phyloP scores from a whole-genome alignment of 2,888 invertebrate species.

The Eueremaeus valkanovi region DNA sequence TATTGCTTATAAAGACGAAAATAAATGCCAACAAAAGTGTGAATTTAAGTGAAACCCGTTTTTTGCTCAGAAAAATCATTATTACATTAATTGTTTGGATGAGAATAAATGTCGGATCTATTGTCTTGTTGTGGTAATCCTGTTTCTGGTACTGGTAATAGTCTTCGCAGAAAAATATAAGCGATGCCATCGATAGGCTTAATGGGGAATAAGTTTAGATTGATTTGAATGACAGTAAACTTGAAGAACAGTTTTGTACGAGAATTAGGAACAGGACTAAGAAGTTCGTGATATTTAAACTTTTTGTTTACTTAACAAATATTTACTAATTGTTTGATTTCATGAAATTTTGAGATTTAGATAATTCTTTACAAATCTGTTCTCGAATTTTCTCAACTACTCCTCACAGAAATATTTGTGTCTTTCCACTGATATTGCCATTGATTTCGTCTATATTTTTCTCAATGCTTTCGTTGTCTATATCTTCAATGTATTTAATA shows the following conservation, averaged over 20 bases:
- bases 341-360: no score
- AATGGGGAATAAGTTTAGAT: no score
- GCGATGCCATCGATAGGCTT: not conserved
- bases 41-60: not conserved
- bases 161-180: not conserved
- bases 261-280: no score
- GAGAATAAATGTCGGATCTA: not conserved
- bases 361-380: no score
- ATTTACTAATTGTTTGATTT: not conserved
- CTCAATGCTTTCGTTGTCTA: not conserved
- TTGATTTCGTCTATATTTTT: not conserved
- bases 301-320: no score
- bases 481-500: not conserved
- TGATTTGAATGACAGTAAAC: no score
- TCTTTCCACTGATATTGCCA: not conserved
- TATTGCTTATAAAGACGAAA: not conserved
- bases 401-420: not conserved
- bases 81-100: not conserved
- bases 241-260: no score
- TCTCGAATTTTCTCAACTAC: no score
- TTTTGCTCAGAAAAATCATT: not conserved
- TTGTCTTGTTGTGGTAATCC: not conserved
- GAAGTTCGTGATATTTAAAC: no score
- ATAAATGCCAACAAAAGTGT: not conserved
- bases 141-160: not conserved